Conservation (phyloP, 2,113 vertebrate species). For the Cricetomys ansorgei region DNA sequence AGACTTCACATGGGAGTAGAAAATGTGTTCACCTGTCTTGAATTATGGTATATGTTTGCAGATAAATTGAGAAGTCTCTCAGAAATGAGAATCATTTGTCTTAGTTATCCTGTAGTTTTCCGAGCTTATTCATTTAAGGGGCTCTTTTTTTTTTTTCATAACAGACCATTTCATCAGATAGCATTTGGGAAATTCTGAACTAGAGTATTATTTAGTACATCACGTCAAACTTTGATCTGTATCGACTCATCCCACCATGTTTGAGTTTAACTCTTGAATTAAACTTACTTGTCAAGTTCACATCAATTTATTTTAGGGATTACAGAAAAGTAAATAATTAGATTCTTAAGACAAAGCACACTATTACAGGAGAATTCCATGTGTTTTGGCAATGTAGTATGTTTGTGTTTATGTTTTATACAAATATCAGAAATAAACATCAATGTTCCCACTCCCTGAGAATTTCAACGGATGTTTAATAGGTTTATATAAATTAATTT, state of each 20-base stretch:
- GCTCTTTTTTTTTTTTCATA: not conserved
- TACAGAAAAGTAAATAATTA: not conserved
- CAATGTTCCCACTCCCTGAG: not conserved
- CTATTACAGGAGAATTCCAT: not conserved
- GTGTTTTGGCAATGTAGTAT: not conserved
- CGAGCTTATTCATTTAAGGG: not conserved
- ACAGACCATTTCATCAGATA: not conserved
- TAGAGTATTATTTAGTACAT: not conserved
- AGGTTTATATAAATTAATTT: not conserved
- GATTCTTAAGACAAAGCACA: not conserved
- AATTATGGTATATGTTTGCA: not conserved
- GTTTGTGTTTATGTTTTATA: not conserved
- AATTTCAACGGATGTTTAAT: not conserved
- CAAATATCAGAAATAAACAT: not conserved
- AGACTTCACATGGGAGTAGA: not conserved
- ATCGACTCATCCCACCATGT: not conserved
- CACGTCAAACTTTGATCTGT: not conserved
- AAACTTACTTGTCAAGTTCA: not conserved
- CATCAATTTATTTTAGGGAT: not conserved
- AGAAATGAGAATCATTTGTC: not conserved
- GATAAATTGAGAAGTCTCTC: not conserved
- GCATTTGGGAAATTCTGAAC: not conserved
- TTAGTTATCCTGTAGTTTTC: slow-evolving; percentile 7
- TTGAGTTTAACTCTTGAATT: not conserved
- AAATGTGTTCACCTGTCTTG: not conserved